Conservation (phyloP, 2,797 vertebrate genomes). For the Philypnodon macrostomus region DNA sequence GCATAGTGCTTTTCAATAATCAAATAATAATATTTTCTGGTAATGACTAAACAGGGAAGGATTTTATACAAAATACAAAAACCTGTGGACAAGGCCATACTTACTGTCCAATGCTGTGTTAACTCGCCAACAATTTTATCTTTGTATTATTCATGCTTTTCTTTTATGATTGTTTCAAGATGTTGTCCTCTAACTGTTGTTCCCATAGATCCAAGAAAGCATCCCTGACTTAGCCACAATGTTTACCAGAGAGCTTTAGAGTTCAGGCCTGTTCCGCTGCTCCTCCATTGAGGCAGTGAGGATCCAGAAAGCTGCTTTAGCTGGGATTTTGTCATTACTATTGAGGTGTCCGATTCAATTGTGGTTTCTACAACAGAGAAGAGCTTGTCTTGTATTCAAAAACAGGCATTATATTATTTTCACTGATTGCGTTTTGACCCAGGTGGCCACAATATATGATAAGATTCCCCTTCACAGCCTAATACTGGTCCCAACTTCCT, state of each 20-base stretch:
- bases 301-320: slow-evolving; percentile 48
- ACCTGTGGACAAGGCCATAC: slow-evolving; percentile 43
- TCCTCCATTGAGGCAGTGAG: slow-evolving; percentile 38
- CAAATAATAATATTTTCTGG: slow-evolving; percentile 46
- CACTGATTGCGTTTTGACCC: slow-evolving; percentile 31
- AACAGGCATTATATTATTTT: slow-evolving; percentile 38
- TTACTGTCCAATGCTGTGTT: slow-evolving; percentile 55
- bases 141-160: slow-evolving; percentile 66
- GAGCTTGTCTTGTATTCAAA: slow-evolving; percentile 42
- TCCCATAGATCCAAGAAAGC: slow-evolving; percentile 52
- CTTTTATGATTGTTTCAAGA: slow-evolving; percentile 74
- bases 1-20: no score
- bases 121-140: slow-evolving; percentile 61
- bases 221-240: slow-evolving; percentile 65
- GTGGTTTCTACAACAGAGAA: slow-evolving; percentile 32
- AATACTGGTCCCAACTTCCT: slow-evolving; percentile 24
- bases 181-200: slow-evolving; percentile 56
- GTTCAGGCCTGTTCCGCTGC: slow-evolving; percentile 46
- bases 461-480: slow-evolving; percentile 29
- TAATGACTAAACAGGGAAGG: slow-evolving; percentile 35
- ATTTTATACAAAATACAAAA: slow-evolving; percentile 37
- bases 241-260: slow-evolving; percentile 67
- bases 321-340: slow-evolving; percentile 59
- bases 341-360: slow-evolving; percentile 36
- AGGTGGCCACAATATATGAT: slow-evolving; percentile 25